Evolutionary conservation across 2,113 vertebrate species (phyloP).

Genomic region (Chaetodon trifascialis): DNA sequence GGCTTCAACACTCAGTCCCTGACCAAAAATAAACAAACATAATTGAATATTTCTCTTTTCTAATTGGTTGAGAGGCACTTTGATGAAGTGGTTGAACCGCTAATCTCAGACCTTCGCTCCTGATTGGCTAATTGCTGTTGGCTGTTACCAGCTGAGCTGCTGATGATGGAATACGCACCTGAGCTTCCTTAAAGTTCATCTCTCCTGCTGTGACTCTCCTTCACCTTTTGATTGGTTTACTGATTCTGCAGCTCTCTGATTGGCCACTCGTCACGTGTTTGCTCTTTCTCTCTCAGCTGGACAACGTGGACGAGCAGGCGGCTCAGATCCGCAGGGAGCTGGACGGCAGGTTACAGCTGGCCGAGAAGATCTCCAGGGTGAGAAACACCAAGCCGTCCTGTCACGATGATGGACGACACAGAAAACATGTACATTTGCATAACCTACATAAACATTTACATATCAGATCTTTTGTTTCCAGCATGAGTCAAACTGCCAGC

Average conservation of each 20-base stretch:
- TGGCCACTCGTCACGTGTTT: neutral
- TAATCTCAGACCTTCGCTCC: neutral
- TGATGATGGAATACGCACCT: neutral
- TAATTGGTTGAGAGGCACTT: neutral
- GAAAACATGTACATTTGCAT: too few relatives aligned
- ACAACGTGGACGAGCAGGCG: conserved; percentile 97
- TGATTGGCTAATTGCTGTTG: neutral
- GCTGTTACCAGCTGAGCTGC: neutral
- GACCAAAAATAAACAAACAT: neutral
- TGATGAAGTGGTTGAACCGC: neutral
- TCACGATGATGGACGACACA: neutral
- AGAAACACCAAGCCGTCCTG: conserved; percentile 12
- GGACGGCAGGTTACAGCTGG: conserved; percentile 93
- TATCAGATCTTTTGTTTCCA: too few relatives aligned
- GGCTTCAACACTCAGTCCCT: neutral
- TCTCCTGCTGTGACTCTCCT: neutral
- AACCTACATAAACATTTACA: too few relatives aligned
- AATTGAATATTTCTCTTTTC: neutral
- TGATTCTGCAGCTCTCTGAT: conserved; percentile 9
- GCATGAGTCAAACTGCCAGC: too few relatives aligned
- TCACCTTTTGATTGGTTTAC: conserved; percentile 7
- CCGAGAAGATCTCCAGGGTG: conserved; percentile 93
- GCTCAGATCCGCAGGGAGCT: conserved; percentile 97
- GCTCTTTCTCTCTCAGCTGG: conserved; percentile 84
- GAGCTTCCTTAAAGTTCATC: neutral